Percentiles rank a stretch among this genome's conserved stretches.
Conservation (phyloP, 2,888 invertebrate species). For the Strigamia transsilvanica region DNA sequence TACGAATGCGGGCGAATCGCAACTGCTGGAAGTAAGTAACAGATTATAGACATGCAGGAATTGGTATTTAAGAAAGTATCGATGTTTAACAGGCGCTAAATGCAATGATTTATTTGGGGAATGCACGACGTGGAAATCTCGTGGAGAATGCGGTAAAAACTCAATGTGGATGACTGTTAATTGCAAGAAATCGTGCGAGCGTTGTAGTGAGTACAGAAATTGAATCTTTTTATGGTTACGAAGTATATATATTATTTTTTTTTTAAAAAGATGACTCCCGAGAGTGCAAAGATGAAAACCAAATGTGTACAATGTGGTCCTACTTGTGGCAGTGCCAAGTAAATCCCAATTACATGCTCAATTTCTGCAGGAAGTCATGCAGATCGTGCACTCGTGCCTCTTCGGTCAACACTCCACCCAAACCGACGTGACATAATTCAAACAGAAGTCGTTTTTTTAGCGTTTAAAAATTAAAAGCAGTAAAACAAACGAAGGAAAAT, state of each 20-base stretch:
- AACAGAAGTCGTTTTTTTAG: background rate
- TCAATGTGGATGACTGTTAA: constrained; percentile 61
- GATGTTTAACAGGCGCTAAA: constrained; percentile 24
- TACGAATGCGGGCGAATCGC: constrained; percentile 59
- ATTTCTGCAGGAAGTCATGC: constrained; percentile 59
- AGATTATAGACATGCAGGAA: background rate
- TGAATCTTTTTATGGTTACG: background rate
- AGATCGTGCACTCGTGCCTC: constrained; percentile 18
- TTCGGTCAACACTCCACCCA: constrained; percentile 13
- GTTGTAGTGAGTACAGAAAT: constrained; percentile 52
- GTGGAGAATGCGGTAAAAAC: constrained; percentile 61
- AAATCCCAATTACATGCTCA: constrained; percentile 60
- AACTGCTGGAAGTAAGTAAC: background rate
- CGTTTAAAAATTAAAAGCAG: no score
- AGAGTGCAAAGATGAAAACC: constrained; percentile 29
- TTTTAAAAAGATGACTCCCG: background rate
- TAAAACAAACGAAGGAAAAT: background rate
- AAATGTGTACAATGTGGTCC: constrained; percentile 59
- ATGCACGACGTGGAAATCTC: constrained; percentile 60
- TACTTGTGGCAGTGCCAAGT: constrained; percentile 59
- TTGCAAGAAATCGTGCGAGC: constrained; percentile 61
- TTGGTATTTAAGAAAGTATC: background rate
- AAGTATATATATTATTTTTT: constrained; percentile 25
- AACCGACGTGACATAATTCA: background rate
- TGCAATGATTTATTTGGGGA: constrained; percentile 59